Base-by-base conservation (phyloP, 1,140 invertebrate genomes). In the Carposina sasakii region DNA sequence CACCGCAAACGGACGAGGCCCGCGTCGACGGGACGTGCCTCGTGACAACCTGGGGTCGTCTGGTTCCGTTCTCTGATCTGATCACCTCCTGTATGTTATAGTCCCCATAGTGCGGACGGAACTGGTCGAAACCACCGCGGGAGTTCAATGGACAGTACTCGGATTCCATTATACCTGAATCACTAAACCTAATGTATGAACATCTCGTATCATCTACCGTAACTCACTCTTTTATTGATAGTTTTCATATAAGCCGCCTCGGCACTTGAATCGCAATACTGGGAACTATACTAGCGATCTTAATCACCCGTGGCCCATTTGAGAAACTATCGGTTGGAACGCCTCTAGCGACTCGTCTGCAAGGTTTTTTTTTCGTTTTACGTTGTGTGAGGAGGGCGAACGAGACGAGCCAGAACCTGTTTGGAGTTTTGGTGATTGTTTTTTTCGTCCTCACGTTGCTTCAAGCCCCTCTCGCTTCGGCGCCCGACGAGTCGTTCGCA, bases 1-100 rank as follows among this genome's bases (percentile, higher is more conserved):
- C 76, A 79, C 76, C 73, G 76, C 79, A 77, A 61, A 67, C 76
- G 71, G 71, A 75, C 76, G 76, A 63, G 69, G 63, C 66, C 67
- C 57, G 74, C 74, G 74, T 73, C 67, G 67, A 65, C 71, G 75
- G 75, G 77, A 77, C 73, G 71, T 69, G 70, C 66, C 70, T 75
- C 71, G 66, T 63, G 26, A 45, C 41, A 34, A 48, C 26, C 21
- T 45, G 57, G 43, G 58, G 54, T 63, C 58, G 70, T 53, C 63
- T 64, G 73, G 62, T 66, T 57, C 52, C 54, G 52, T 20, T 52
- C 50, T 42, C 31, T 24, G 30, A 26, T 17, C 31, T 47, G 21
- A 23, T 26, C 22, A 33, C 30, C 26, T 33, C 42, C 30, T 26
- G 13, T 30, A 33, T n/a, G n/a, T 17, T 33, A 23, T 22, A 24